These are phyloP conservation scores for Zosterops pallidus DNA, from an alignment of 2,113 vertebrate genomes.

Conservation along the genomic window DNA sequence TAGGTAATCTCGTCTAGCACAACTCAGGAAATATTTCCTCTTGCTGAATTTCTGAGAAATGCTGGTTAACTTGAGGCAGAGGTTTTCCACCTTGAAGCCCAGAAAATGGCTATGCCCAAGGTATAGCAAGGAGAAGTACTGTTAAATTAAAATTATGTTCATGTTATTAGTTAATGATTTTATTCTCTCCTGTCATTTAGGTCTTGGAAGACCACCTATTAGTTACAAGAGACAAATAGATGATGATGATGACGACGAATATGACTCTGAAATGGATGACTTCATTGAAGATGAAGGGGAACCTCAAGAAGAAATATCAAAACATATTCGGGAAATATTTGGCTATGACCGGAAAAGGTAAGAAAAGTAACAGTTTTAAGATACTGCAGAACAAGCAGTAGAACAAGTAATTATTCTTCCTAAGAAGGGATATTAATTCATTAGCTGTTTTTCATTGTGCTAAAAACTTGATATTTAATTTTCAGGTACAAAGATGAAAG, in stretches of 20 bases:
- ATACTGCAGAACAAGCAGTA: background rate
- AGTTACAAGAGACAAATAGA: slow-evolving; percentile 78
- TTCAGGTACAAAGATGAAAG: slow-evolving; percentile 95
- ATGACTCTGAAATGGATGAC: slow-evolving; percentile 98
- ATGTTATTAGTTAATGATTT: background rate
- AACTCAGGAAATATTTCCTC: background rate
- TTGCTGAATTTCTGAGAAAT: background rate
- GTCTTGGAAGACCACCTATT: slow-evolving; percentile 80
- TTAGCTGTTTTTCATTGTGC: background rate
- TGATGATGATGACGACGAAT: slow-evolving; percentile 87
- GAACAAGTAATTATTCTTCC: background rate
- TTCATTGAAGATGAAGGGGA: slow-evolving; percentile 96
- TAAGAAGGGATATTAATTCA: background rate
- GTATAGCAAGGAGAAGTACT: background rate
- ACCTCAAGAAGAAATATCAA: slow-evolving; percentile 90
- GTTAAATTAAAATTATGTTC: background rate
- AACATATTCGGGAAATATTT: slow-evolving; percentile 96
- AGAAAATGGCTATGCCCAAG: background rate
- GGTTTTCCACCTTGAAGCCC: background rate
- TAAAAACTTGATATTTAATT: slow-evolving; percentile 18
- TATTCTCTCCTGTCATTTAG: slow-evolving; percentile 18
- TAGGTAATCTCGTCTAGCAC: background rate
- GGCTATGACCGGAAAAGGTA: slow-evolving; percentile 91
- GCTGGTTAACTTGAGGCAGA: background rate
- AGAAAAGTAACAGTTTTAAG: background rate